Evolutionary conservation across 2,888 invertebrate species (phyloP), one percentile per base, ranked within the genome.

Genomic region (Drosophila quinaria): DNA sequence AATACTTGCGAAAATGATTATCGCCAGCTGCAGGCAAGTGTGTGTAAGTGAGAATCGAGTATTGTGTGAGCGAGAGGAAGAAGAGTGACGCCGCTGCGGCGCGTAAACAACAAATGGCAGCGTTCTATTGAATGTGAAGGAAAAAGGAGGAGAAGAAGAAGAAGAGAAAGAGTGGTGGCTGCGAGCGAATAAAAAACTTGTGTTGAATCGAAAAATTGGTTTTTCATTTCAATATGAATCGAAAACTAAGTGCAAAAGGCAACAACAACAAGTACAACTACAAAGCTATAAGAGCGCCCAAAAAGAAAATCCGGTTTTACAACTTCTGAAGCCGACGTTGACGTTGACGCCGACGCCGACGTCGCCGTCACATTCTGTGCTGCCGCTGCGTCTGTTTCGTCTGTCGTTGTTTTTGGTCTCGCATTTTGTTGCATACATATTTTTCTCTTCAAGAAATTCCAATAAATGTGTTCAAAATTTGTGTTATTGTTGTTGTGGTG

Each of bases 261-360:
- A 81, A 66, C 78, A 79, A 66, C 10, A 22, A 35, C 39, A 55
- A 66, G 13, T 13, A 35, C 55, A 70, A 60, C 55, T 59, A 74
- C 49, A 72, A 59, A 74, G 65, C 59, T 46, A 65, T 68, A 61
- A 59, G 63, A 70, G 87, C 71, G 78, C 84, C 84, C 81, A 88
- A 86, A 88, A 82, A 80, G 86, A 85, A 89, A 89, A 89, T 90
- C 89, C 89, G 89, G 89, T 89, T 90, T 90, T 83, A 87, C 89
- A 85, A 89, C 89, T 90, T 84, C 81, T 84, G 64, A 58, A 44
- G 64, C 19, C 42, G 62, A 31, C 25, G 25, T 25, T 5, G 25
- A 25, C 25, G 25, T 25, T 5, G 22, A 22, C 41, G 68, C 44
- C 61, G 47, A 13, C 42, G 61, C 37, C 58, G 22, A n/a, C 56